phyloP scores from a whole-genome alignment of 2,888 invertebrate species.

The Ornithoptera alexandrae region DNA sequence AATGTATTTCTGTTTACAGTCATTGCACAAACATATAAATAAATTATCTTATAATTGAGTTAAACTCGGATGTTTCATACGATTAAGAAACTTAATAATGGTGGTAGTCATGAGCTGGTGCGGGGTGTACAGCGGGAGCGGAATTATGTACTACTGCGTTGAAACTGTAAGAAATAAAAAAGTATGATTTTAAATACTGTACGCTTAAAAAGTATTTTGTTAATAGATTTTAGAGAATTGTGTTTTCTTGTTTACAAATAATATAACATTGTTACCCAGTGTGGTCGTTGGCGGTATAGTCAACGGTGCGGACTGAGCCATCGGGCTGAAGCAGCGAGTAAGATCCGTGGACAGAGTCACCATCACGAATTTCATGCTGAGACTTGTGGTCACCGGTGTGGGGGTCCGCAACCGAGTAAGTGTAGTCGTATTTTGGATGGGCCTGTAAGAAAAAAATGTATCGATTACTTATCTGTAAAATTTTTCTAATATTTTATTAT shows the following conservation, averaged over 20 bases:
- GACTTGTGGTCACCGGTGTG: constrained; percentile 74
- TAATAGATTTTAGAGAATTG: not conserved
- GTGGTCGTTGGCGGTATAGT: constrained; percentile 59
- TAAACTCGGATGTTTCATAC: not conserved
- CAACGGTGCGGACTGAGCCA: constrained; percentile 65
- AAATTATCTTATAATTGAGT: not conserved
- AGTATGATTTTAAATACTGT: not conserved
- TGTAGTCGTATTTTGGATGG: constrained; percentile 56
- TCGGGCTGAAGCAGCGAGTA: constrained; percentile 75
- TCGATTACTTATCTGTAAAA: not conserved
- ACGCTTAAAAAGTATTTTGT: not conserved
- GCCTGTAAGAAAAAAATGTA: constrained; percentile 32
- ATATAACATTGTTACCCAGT: constrained; percentile 50
- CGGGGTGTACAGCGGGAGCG: constrained; percentile 56
- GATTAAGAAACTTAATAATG: constrained; percentile 14
- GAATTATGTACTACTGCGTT: constrained; percentile 72
- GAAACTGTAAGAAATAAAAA: constrained; percentile 52
- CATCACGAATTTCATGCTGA: constrained; percentile 63
- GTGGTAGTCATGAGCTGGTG: constrained; percentile 36
- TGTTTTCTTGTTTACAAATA: not conserved
- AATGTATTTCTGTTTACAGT: constrained; percentile 19
- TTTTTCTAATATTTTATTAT: not conserved
- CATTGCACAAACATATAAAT: constrained; percentile 20
- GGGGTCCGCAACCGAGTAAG: constrained; percentile 69
- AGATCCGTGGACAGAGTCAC: constrained; percentile 74